These are phyloP conservation scores for Isichthys henryi DNA, from an alignment of 2,113 vertebrate genomes.

Conservation along the genomic window DNA sequence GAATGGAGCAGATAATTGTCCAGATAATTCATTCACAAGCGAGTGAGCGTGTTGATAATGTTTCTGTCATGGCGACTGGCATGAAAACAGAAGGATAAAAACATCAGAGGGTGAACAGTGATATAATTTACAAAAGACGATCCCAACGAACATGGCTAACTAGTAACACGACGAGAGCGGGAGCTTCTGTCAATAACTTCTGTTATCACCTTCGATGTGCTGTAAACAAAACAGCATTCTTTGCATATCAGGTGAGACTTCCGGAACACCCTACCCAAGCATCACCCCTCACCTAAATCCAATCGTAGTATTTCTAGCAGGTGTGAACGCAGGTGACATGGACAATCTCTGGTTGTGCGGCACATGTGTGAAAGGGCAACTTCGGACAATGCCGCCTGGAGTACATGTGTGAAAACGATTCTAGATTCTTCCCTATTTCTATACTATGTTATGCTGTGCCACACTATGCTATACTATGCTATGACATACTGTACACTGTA, in stretches of 20 bases:
- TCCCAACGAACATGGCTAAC: neutral
- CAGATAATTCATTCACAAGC: neutral
- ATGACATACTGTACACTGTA: neutral
- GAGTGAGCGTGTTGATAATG: neutral
- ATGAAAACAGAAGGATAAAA: neutral
- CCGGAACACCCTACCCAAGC: neutral
- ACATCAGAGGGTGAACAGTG: neutral
- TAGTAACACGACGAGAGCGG: neutral
- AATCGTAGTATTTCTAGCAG: neutral
- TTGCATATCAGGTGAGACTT: neutral
- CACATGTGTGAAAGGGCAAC: neutral
- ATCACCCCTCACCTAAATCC: neutral
- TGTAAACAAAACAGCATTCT: neutral
- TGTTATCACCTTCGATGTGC: neutral
- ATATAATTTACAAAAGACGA: neutral
- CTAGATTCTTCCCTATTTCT: neutral
- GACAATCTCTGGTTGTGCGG: too few relatives aligned
- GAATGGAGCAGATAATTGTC: neutral
- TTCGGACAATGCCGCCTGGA: neutral
- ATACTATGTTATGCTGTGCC: neutral
- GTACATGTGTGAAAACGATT: neutral
- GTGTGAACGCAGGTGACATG: neutral
- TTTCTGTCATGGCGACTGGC: neutral
- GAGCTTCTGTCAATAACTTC: neutral
- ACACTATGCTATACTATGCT: neutral